Base-by-base conservation (phyloP, 2,113 vertebrate genomes). In the Cepphus grylle region DNA sequence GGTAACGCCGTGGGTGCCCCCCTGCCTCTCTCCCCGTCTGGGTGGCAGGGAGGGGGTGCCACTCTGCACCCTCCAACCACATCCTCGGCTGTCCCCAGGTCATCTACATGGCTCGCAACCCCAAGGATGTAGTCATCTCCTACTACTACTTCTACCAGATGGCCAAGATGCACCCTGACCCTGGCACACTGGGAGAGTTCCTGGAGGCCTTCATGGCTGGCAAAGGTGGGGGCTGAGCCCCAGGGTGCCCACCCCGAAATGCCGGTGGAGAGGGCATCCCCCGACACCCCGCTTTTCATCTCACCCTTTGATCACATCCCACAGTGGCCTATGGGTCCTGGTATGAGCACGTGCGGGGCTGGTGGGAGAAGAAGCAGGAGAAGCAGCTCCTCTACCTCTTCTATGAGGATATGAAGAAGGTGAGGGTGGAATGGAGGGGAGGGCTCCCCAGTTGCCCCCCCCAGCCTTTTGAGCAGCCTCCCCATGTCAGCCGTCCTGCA, bases 351-450 rank as follows among this genome's bases (percentile, higher is more conserved):
- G 98, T 99, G 73, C 97, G 67, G 2, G 97, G 91, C 67, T 99
- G 98, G 98, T 99, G 98, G 98, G 96, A 98, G 86, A 99, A 98
- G 93, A 98, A 85, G 81, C 86, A 98, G 83, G 96, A 97, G 23
- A 96, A 98, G 88, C 97, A 92, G 6, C 81, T 99, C 63, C 98
- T 98, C 53, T 99, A 98, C 71, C 96, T 99, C 69, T 99, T 98
- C 97, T 99, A 98, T 69, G 99, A 99, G 94, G 98, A 99, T 74
- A 81, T 99, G 97, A 97, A 97, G 86, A 97, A 99, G 98, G 98
- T 99, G 95, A 98, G 95, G 80, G 25, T 67, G 32, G 45, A 21
- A 52, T 45, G 30, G 36, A 83, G 27, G 22, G 10, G 25, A 86
- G 7, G 38, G 22, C 5, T 1, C 8, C 7, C 26, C 2, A 0